Evolutionary conservation across 30 jellyfish, hydroid and myxozoan genomes (phyloP), one percentile per base, ranked within the genome.

Genomic region (Chironex yamaguchii): DNA sequence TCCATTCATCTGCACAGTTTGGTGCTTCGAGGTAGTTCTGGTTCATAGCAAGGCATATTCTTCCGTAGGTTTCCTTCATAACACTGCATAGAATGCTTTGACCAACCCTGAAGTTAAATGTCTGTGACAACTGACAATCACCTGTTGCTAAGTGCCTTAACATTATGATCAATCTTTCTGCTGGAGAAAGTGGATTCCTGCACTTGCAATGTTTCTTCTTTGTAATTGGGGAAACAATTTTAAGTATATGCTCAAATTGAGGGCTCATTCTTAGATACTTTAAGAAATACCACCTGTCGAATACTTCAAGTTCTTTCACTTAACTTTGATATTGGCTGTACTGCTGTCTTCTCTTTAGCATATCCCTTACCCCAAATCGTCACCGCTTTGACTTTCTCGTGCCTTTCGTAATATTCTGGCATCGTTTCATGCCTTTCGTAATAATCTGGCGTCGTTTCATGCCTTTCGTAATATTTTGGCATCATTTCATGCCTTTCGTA

Each of bases 111-210:
- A 86, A 76, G 52, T 42, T 42, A 42, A 63, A 76, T 26, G 89
- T 54, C 35, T 34, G 67, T 14, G 89, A 64, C 51, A 54, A 88
- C 68, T 82, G 93, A 4, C 89, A 82, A 30, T 82, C 89, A 17
- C 93, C 93, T 22, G 90, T 67, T 2, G 96, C 77, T 31, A 86
- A 83, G 64, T 53, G 77, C 53, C 96, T 27, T 13, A 86, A n/a
- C 30, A 92, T 86, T 36, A 85, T 85, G 4, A 72, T 85, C 67
- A 85, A 23, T 21, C 91, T 49, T 51, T 85, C 86, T 17, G 22
- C 81, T 51, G 85, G 84, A n/a, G 90, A 71, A 21, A 85, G 71
- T 21, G 86, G 51, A 14, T 20, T 32, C 24, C 87, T 22, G 11
- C 79, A 22, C n/a, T 62, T 42, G 75, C 87, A 74, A 49, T 83